Evolutionary conservation across 2,797 vertebrate genomes (phyloP), one percentile per base, ranked within the genome.

Genomic region (Ficedula albicollis): DNA sequence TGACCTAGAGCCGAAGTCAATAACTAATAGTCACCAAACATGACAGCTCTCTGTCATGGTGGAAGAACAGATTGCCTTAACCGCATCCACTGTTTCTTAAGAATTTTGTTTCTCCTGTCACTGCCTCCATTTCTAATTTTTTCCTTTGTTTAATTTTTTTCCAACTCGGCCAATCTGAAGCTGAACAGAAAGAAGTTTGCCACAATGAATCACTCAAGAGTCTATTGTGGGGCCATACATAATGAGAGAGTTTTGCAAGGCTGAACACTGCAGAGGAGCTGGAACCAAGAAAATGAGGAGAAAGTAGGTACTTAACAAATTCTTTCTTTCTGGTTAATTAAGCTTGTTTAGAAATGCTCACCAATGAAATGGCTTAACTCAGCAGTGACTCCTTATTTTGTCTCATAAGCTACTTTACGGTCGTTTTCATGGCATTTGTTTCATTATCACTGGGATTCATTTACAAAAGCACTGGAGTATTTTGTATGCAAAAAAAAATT

Each of bases 1-100:
- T 95, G 90, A 88, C 81, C 83, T 87, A 55, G 30, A 75, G 83
- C 76, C 58, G 91, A 93, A 90, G 77, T 77, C 85, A 87, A 48
- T n/a, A n/a, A n/a, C n/a, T n/a, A n/a, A n/a, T 56, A 92, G 59
- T 87, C 75, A 69, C 62, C 67, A n/a, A 79, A 76, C 38, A n/a
- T n/a, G n/a, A n/a, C 77, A 73, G 54, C 55, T 79, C 48, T 66
- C n/a, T 59, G 55, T 54, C 43, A 32, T 66, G 68, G 46, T 76
- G 58, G 69, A 63, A 76, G 74, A 91, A 48, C 60, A 64, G 44
- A 11, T 36, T 89, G 81, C 70, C 55, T 95, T 95, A 84, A 80
- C 36, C 14, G 56, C 51, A 60, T 22, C 62, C 79, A 49, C 43
- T 44, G 23, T 44, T 96, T 55, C 48, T 72, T 84, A 46, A 56